phyloP scores from a whole-genome alignment of 2,113 vertebrate species.

The Pseudonaja textilis region DNA sequence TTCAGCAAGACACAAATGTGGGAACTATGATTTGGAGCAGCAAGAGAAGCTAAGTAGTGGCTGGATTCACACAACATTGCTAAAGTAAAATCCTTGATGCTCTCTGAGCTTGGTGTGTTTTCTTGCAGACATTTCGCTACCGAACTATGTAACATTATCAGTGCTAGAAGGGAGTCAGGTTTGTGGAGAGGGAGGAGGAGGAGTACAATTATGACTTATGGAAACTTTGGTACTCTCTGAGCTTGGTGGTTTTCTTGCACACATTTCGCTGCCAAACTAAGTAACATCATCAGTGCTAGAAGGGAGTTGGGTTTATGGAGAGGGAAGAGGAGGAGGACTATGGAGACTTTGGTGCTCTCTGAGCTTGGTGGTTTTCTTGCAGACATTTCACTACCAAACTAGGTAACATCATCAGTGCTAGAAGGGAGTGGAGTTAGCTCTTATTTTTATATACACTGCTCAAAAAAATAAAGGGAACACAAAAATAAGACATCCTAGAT shows the following conservation, averaged over 20 bases:
- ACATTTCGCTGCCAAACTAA: neutral
- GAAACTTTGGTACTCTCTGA: no score
- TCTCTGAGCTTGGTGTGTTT: no score
- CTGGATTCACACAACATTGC: neutral
- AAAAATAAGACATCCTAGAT: no score
- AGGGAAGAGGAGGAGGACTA: no score
- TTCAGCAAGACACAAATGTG: neutral
- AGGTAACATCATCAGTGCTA: neutral
- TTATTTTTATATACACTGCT: neutral
- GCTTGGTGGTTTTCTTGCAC: neutral
- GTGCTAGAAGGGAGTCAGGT: no score
- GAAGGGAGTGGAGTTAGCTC: neutral
- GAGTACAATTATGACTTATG: no score
- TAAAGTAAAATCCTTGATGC: neutral
- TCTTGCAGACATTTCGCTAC: no score
- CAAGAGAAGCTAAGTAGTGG: neutral
- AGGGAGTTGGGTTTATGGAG: no score
- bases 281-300: neutral
- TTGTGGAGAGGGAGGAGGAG: no score
- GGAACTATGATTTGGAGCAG: neutral
- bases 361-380: neutral
- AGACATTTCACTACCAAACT: neutral
- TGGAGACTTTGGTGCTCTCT: no score
- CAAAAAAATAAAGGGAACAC: no score
- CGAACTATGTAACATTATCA: no score